Evolutionary conservation across 2,113 vertebrate species (phyloP).

Genomic region (Puffinus mauretanicus): DNA sequence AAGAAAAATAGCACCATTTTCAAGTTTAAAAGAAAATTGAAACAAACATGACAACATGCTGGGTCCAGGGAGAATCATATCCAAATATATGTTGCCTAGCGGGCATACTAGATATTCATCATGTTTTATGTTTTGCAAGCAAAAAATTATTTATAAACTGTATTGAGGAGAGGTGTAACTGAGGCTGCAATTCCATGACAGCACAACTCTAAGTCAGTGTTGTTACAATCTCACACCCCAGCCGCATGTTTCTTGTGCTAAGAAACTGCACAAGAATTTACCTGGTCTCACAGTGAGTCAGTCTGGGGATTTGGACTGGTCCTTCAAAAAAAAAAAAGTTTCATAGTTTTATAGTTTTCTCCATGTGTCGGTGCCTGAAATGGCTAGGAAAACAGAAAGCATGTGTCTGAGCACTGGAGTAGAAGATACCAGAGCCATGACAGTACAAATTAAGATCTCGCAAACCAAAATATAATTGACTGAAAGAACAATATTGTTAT

Average conservation of each 20-base stretch:
- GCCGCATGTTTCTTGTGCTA: not conserved
- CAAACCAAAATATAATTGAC: not conserved
- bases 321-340: not conserved
- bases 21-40: not conserved
- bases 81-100: not conserved
- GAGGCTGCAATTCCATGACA: not conserved
- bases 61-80: not conserved
- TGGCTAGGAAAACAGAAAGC: not conserved
- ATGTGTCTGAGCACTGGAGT: not conserved
- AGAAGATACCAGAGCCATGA: not conserved
- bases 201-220: not conserved
- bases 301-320: not conserved
- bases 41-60: not conserved
- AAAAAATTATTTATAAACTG: not conserved
- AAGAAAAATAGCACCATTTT: not conserved
- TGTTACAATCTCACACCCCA: not conserved
- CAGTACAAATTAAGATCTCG: not conserved
- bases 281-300: not conserved
- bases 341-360: not conserved
- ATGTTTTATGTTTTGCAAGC: not conserved
- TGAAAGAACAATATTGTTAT: not conserved
- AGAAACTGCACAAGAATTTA: not conserved
- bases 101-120: not conserved
- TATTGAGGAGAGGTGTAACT: not conserved
- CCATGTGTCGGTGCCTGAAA: not conserved